Percentiles rank a stretch among this genome's conserved stretches.
phyloP scores from a whole-genome alignment of 2,113 vertebrate species.

The Protobothrops mucrosquamatus region DNA sequence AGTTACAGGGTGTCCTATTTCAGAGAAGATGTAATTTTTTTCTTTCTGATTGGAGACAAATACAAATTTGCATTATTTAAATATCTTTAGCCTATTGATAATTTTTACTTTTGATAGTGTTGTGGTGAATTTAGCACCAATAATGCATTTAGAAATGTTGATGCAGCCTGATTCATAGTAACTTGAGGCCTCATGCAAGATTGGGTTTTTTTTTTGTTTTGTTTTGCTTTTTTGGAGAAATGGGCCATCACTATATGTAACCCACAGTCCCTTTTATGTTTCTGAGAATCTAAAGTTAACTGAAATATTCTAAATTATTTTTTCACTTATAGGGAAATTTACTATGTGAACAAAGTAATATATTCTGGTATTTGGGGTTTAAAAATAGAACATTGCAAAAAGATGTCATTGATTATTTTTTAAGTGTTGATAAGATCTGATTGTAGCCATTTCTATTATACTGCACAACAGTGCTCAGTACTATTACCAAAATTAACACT shows the following conservation, averaged over 20 bases:
- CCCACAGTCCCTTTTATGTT: not conserved
- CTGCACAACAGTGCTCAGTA: not conserved
- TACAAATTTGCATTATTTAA: constrained; percentile 30
- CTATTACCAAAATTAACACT: not conserved
- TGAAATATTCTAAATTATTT: not conserved
- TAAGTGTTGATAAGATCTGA: not conserved
- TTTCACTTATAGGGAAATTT: not conserved
- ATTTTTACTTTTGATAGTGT: not conserved
- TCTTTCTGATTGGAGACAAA: constrained; percentile 16
- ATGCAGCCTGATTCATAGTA: constrained; percentile 5
- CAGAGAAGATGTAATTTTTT: not conserved
- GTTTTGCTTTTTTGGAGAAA: not conserved
- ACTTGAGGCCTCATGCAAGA: not conserved
- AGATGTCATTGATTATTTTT: not conserved
- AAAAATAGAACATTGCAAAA: not conserved
- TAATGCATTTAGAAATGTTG: not conserved
- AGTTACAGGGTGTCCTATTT: constrained; percentile 6
- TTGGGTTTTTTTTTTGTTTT: no score
- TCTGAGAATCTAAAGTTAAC: not conserved
- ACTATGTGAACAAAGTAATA: not conserved
- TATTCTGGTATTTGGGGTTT: not conserved
- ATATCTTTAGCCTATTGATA: not conserved
- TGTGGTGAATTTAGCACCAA: not conserved
- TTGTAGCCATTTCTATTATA: not conserved
- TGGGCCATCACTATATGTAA: not conserved